These are phyloP conservation scores for Rhinolophus ferrumequinum DNA, from an alignment of 2,113 vertebrate species.

Conservation along the genomic window DNA sequence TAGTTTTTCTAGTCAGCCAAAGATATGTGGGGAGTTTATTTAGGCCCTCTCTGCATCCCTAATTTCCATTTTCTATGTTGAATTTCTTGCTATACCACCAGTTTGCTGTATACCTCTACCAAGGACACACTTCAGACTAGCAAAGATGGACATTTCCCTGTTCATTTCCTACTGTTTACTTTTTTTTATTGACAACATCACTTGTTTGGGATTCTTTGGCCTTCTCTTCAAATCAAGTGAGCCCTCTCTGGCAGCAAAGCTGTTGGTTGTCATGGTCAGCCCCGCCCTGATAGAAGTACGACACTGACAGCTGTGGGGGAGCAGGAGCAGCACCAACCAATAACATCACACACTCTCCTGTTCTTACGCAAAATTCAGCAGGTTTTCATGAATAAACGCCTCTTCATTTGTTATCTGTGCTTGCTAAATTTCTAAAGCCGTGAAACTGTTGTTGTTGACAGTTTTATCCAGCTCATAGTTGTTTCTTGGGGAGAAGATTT, in stretches of 20 bases:
- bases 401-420: neutral
- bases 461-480: slow-evolving; percentile 28
- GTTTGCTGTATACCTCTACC: neutral
- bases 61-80: neutral
- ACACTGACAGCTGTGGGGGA: neutral
- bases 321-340: neutral
- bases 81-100: slow-evolving; percentile 18
- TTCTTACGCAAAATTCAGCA: neutral
- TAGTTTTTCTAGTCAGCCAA: neutral
- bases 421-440: neutral
- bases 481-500: slow-evolving; percentile 44
- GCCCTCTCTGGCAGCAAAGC: neutral
- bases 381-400: neutral
- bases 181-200: neutral
- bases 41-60: neutral
- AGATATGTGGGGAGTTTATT: neutral
- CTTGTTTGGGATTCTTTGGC: neutral
- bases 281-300: neutral
- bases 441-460: neutral
- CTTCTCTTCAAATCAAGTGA: slow-evolving; percentile 22
- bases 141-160: neutral
- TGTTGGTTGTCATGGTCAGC: neutral
- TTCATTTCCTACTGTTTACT: neutral
- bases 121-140: neutral
- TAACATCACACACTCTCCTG: neutral